Conservation (phyloP, 2,888 invertebrate genomes). For the Lepidochrysops patricia region DNA sequence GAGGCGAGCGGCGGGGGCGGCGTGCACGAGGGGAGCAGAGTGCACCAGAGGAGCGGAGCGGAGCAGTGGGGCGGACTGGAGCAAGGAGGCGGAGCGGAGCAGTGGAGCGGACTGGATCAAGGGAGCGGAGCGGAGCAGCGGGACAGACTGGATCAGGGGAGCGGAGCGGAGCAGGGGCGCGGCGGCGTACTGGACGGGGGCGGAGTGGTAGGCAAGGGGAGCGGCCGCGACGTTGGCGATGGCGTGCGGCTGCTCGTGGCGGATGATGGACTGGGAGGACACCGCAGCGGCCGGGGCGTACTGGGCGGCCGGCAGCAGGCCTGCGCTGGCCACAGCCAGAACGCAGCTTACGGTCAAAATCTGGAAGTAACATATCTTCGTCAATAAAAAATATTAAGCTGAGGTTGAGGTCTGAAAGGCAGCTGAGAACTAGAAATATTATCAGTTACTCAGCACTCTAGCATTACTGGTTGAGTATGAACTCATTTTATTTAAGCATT, state of each 20-base stretch:
- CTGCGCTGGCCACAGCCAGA: conserved; percentile 46
- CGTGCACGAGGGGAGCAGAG: conserved; percentile 26
- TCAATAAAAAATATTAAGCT: too few species aligned
- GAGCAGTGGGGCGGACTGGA: conserved; percentile 25
- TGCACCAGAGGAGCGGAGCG: conserved; percentile 31
- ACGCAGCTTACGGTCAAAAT: conserved; percentile 42
- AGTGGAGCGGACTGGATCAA: conserved; percentile 28
- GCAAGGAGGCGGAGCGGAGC: conserved; percentile 30
- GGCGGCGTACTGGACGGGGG: conserved; percentile 40
- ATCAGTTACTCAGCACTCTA: too few species aligned
- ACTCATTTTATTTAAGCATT: too few species aligned
- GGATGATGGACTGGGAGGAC: conserved; percentile 51
- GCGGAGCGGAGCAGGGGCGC: conserved; percentile 34
- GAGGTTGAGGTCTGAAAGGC: too few species aligned
- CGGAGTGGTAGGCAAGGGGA: conserved; percentile 32
- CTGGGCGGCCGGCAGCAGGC: conserved; percentile 45
- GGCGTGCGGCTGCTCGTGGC: conserved; percentile 45
- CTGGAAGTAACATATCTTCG: conserved; percentile 30
- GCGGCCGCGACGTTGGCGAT: conserved; percentile 31
- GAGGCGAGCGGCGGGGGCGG: conserved; percentile 20
- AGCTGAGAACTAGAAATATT: too few species aligned
- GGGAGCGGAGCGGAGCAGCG: conserved; percentile 6
- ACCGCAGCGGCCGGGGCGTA: conserved; percentile 44
- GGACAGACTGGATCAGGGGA: conserved; percentile 30
- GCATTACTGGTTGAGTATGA: too few species aligned